Evolutionary conservation across 2,888 invertebrate genomes (phyloP).

Genomic region (Sarcophaga carnaria): DNA sequence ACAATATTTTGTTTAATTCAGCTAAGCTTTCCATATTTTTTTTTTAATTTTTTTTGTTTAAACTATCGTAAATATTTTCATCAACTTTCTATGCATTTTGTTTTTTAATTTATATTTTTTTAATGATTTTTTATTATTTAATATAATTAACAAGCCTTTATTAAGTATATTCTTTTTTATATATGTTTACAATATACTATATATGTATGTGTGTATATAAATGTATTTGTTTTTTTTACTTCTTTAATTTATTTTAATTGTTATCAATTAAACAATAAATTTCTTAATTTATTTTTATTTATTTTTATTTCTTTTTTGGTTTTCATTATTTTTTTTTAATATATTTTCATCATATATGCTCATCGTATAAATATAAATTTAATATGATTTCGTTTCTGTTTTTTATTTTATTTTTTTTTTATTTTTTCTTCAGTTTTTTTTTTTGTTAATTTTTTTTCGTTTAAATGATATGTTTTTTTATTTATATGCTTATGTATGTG

Average conservation of each 20-base stretch:
- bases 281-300: slow-evolving; percentile 23
- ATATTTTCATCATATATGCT: too few relatives aligned
- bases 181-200: slow-evolving; percentile 9
- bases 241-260: slow-evolving; percentile 45
- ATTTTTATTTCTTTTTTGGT: not conserved
- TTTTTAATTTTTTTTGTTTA: not conserved
- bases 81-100: slow-evolving; percentile 50
- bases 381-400: slow-evolving; percentile 35
- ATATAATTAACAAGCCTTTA: slow-evolving; percentile 66
- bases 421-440: not conserved
- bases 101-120: slow-evolving; percentile 4
- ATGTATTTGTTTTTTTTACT: slow-evolving; percentile 16
- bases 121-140: slow-evolving; percentile 23
- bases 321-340: slow-evolving; percentile 15
- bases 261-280: slow-evolving; percentile 56
- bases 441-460: too few relatives aligned
- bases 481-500: not conserved
- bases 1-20: slow-evolving; percentile 20
- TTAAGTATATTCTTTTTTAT: slow-evolving; percentile 19
- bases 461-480: slow-evolving; percentile 64
- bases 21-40: slow-evolving; percentile 42
- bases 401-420: too few relatives aligned
- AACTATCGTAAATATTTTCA: slow-evolving; percentile 36
- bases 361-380: slow-evolving; percentile 42
- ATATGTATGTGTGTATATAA: slow-evolving; percentile 31